A percentile compares a stretch with the other conserved stretches of the same genome.
Conservation (phyloP, 2,113 vertebrate genomes). For the Penelope pileata region DNA sequence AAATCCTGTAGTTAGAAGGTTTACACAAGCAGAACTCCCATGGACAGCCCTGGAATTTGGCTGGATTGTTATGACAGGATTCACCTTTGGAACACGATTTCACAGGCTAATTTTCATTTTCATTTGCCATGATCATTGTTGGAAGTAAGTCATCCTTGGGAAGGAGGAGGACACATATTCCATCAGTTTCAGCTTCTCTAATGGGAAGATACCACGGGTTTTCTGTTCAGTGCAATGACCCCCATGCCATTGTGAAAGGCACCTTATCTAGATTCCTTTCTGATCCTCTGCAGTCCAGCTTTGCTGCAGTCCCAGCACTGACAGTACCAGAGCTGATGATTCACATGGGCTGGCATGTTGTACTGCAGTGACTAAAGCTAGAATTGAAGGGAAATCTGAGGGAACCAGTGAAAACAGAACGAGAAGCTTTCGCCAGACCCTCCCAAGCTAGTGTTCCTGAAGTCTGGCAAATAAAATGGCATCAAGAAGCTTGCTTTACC, state of each 20-base stretch:
- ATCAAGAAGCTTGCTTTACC: conserved; percentile 70
- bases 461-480: not conserved
- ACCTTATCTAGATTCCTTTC: not conserved
- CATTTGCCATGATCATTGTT: not conserved
- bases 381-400: not conserved
- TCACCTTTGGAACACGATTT: not conserved
- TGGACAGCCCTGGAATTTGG: not conserved
- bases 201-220: not conserved
- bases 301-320: not conserved
- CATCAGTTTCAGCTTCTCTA: not conserved
- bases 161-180: not conserved
- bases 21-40: not conserved
- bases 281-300: not conserved
- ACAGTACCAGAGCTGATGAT: not conserved
- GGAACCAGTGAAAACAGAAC: not conserved
- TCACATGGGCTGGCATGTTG: not conserved
- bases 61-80: not conserved
- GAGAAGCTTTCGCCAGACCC: not conserved
- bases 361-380: not conserved
- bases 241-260: not conserved
- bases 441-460: not conserved
- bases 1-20: not conserved
- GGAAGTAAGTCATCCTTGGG: not conserved
- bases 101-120: not conserved
- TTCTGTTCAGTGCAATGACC: not conserved